Conservation (phyloP, 1,140 invertebrate species). For the Hyphantria cunea region DNA sequence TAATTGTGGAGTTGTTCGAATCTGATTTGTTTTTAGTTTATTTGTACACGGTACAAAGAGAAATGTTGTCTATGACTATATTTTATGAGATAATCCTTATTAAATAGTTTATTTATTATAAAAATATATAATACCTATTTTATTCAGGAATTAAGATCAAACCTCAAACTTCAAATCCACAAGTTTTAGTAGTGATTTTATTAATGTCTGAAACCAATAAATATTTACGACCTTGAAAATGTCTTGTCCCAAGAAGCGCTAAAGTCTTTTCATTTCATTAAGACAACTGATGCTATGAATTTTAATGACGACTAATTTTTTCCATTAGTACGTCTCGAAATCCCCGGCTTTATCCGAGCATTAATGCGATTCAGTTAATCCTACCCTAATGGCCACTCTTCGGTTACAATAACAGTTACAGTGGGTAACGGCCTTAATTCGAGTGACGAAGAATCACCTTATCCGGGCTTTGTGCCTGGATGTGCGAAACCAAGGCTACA, state of each 20-base stretch:
- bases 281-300: constrained; percentile 10
- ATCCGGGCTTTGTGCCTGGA: too few relatives aligned
- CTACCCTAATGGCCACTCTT: neutral
- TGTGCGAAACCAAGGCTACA: too few relatives aligned
- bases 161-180: too few relatives aligned
- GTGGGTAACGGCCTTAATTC: neutral
- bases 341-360: neutral
- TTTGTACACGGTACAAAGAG: too few relatives aligned
- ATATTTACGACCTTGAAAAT: neutral
- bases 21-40: too few relatives aligned
- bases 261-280: constrained; percentile 17
- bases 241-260: neutral
- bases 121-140: too few relatives aligned
- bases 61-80: too few relatives aligned
- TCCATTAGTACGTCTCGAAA: constrained; percentile 18
- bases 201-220: too few relatives aligned
- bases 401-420: constrained; percentile 1
- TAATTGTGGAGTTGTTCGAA: neutral
- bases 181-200: too few relatives aligned
- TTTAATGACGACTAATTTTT: constrained; percentile 21
- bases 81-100: too few relatives aligned
- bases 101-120: too few relatives aligned
- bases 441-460: neutral
- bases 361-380: constrained; percentile 18
- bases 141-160: too few relatives aligned